Evolutionary conservation across 2,888 invertebrate species (phyloP), one percentile per base, ranked within the genome.

Genomic region (Flexamia atlantica): DNA sequence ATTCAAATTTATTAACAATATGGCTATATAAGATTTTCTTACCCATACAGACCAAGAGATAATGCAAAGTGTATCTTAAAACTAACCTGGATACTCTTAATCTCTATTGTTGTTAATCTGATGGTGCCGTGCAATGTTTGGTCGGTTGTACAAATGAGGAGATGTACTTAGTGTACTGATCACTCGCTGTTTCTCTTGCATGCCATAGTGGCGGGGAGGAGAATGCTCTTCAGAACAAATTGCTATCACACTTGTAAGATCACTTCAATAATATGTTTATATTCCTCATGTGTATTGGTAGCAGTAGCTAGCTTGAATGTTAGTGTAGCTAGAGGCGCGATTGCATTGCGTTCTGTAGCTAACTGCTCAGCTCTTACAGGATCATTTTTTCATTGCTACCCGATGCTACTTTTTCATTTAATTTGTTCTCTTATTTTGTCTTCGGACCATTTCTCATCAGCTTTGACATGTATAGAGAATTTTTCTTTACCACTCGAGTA

Each of bases 181-280:
- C 53, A 72, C 32, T 20, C 53, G 72, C 70, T 83, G 57, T 90
- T 90, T 90, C 89, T 90, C 90, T 92, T 93, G 93, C 93, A 93
- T 93, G 92, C 92, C 91, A 86, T 92, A 93, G 93, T 93, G 93
- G 93, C 91, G 92, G 92, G 91, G 93, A 93, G 91, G 93, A 93
- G 91, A 93, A 92, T 92, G 93, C 92, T 92, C 92, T 93, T 91
- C 92, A 92, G 91, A 92, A 91, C 92, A 93, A 93, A 93, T 92
- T 93, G 91, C 92, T 92, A 92, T 92, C 92, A 91, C 92, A 93
- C 92, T 92, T 93, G 93, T 93, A 93, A 93, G 93, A 92, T 90
- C 85, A 86, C 53, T 76, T 40, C 42, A 76, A 42, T 28, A 46
- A 82, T 87, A 86, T 85, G 84, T 85, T 86, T 64, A 84, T 81